Conservation (phyloP, 2,797 vertebrate species). For the Trachops cirrhosus region DNA sequence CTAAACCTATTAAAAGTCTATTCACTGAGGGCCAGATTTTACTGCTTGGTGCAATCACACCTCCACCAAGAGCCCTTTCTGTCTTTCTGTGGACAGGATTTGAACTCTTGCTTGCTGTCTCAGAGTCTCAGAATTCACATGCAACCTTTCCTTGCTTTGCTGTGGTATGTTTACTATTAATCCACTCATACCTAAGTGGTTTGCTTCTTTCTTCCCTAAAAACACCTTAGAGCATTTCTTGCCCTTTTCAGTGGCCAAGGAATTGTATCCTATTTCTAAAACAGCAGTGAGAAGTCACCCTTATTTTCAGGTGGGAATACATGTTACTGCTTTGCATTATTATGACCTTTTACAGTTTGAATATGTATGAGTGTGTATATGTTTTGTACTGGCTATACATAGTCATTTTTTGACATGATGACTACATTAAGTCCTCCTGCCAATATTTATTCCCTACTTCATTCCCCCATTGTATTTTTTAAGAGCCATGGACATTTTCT, state of each 20-base stretch:
- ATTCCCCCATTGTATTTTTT: not conserved
- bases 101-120: not conserved
- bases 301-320: not conserved
- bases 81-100: not conserved
- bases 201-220: not conserved
- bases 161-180: not conserved
- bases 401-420: not conserved
- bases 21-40: not conserved
- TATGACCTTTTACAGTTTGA: not conserved
- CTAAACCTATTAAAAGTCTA: conserved; percentile 14
- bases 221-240: not conserved
- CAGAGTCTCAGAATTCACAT: not conserved
- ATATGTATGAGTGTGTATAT: not conserved
- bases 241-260: not conserved
- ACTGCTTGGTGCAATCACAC: not conserved
- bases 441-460: not conserved
- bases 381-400: no score
- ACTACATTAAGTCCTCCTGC: not conserved
- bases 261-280: not conserved
- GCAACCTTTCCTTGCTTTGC: not conserved
- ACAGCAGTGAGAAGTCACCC: not conserved
- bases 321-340: not conserved
- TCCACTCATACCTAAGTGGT: not conserved
- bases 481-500: not conserved
- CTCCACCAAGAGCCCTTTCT: not conserved